A percentile compares a stretch with the other conserved stretches of the same genome.
Evolutionary conservation across 2,113 vertebrate genomes (phyloP).

Genomic region (Ophthalmolycus amberensis): DNA sequence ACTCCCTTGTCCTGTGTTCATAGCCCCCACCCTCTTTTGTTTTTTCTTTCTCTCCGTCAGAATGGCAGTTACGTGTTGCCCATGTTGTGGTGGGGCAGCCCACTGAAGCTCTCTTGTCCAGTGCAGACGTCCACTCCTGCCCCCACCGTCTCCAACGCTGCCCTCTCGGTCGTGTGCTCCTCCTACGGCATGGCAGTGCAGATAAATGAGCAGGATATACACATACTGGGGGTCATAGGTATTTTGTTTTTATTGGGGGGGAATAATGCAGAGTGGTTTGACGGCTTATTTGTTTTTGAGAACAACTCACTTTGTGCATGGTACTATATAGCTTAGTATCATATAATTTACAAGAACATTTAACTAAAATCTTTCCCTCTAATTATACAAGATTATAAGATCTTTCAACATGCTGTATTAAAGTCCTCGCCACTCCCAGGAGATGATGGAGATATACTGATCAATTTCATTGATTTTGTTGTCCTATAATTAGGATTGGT

Average conservation of each 20-base stretch:
- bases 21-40: not conserved
- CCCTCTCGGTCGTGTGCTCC: constrained; percentile 74
- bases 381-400: not conserved
- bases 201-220: constrained; percentile 46
- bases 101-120: constrained; percentile 80
- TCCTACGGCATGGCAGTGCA: constrained; percentile 72
- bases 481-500: not conserved
- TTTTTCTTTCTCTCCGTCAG: constrained; percentile 52
- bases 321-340: not conserved
- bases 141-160: not conserved
- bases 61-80: constrained; percentile 80
- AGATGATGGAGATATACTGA: not conserved
- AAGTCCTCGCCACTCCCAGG: not conserved
- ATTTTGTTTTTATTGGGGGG: not conserved
- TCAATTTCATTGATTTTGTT: not conserved
- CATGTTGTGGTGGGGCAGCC: constrained; percentile 79
- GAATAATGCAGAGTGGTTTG: not conserved
- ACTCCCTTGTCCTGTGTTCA: not conserved
- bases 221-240: constrained; percentile 64
- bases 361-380: not conserved
- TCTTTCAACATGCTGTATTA: not conserved
- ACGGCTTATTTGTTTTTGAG: not conserved
- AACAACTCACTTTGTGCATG: not conserved
- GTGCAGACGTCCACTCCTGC: constrained; percentile 27
- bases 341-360: not conserved